Conservation (phyloP, 2,888 invertebrate species). For the Cerceris ruficornis region DNA sequence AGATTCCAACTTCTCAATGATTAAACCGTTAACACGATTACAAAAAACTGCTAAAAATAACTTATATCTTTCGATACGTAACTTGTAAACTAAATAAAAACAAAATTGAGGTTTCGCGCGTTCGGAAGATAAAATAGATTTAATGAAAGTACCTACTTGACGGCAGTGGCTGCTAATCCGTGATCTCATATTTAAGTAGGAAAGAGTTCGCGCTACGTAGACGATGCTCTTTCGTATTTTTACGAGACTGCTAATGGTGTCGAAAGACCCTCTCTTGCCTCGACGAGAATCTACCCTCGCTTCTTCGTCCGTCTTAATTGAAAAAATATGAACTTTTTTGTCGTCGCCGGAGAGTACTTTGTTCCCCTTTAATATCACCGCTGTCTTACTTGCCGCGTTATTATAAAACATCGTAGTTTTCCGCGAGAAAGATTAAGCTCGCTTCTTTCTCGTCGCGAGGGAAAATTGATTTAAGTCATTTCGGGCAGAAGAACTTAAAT, state of each 20-base stretch:
- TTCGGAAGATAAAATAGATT: constrained; percentile 5
- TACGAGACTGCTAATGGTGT: constrained; percentile 76
- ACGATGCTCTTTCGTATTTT: constrained; percentile 68
- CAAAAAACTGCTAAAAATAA: no score
- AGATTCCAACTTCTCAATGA: no score
- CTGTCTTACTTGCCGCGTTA: constrained; percentile 64
- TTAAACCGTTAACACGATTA: no score
- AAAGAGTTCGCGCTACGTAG: constrained; percentile 57
- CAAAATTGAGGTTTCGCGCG: no score
- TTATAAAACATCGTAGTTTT: constrained; percentile 65
- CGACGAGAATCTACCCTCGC: constrained; percentile 68
- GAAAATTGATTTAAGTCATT: constrained; percentile 59
- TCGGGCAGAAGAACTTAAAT: background rate
- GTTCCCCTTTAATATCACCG: constrained; percentile 61
- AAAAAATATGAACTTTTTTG: constrained; percentile 81
- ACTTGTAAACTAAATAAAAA: no score
- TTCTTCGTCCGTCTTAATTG: constrained; percentile 76
- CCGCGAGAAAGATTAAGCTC: constrained; percentile 57
- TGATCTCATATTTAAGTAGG: constrained; percentile 66
- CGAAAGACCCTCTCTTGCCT: constrained; percentile 67
- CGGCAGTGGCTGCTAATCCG: constrained; percentile 50
- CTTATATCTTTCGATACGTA: no score
- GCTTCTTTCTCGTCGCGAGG: constrained; percentile 20
- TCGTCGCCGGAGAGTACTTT: constrained; percentile 76
- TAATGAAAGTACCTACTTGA: constrained; percentile 15